These are phyloP conservation scores for Pithys albifrons DNA, from an alignment of 2,113 vertebrate genomes.

Conservation along the genomic window DNA sequence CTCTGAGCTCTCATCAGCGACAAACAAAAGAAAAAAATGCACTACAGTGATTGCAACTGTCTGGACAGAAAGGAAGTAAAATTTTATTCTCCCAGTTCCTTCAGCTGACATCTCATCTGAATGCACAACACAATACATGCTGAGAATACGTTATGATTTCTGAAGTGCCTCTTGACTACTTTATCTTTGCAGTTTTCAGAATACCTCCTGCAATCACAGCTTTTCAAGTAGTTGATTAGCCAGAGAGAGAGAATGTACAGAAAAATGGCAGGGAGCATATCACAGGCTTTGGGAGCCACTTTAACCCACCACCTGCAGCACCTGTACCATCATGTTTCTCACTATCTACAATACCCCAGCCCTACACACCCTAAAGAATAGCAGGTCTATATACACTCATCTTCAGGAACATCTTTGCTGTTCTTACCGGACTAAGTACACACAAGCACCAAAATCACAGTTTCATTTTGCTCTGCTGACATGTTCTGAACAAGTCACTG, in stretches of 20 bases:
- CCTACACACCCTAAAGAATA: background rate
- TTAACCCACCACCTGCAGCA: background rate
- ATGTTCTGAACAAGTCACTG: background rate
- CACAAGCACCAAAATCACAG: background rate
- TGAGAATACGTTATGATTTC: background rate
- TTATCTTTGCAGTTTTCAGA: background rate
- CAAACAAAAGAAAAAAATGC: background rate
- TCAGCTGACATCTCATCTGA: background rate
- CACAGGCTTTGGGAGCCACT: background rate
- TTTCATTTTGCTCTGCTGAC: background rate
- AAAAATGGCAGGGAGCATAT: background rate
- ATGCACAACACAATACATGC: background rate
- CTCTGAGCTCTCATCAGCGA: background rate
- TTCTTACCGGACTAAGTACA: background rate
- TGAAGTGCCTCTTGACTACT: background rate
- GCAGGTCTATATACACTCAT: background rate
- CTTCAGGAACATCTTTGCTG: background rate
- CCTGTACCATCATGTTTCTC: background rate
- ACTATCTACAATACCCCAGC: background rate
- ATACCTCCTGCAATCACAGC: background rate
- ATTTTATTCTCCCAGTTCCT: background rate
- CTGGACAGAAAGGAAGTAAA: background rate
- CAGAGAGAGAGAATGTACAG: background rate
- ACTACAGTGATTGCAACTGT: background rate
- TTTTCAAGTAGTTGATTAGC: background rate